Evolutionary conservation across 2,113 vertebrate genomes (phyloP), one percentile per base, ranked within the genome.

Genomic region (Hylia prasina): DNA sequence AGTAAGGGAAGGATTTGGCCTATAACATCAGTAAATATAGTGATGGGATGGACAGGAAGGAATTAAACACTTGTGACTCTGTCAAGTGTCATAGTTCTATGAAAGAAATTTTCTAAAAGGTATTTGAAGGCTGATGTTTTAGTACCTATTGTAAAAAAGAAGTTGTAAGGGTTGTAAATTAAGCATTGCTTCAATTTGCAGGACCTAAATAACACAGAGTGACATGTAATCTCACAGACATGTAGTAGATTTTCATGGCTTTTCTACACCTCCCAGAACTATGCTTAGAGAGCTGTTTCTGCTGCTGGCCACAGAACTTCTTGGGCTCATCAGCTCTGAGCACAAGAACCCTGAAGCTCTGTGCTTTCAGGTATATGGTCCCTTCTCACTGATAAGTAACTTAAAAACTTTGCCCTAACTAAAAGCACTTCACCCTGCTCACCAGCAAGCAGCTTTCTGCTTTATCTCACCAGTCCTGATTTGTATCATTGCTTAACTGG

Each of bases 1-100:
- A 97, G 91, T 72, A 82, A 96, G 58, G 66, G 58, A 84, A 92
- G 66, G 54, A 57, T 78, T 94, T 92, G 82, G 64, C 95, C 86
- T 91, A 82, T 87, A 87, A 96, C 90, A 93, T 92, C 64, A 61
- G 89, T 89, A 89, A 82, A 79, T 73, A 77, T 64, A 56, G 95
- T 89, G 83, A 86, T 77, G 50, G 82, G 82, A 92, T 31, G 10
- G 40, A 69, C 82, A 91, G 71, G 73, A 97, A 97, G 82, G 68
- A 81, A 90, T 89, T 75, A 81, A 89, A 81, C 23, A 40, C 47
- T 83, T 60, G 2, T 15, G 68, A 69, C 48, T 78, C 39, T 0
- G 0, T 60, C 47, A 94, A 51, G 19, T 4, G 9, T 57, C 54
- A 20, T 81, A 81, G 90, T 87, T 80, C 47, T 87, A 22, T 42